Base-by-base conservation (phyloP, 2,888 invertebrate species). In the Idaea aversata region DNA sequence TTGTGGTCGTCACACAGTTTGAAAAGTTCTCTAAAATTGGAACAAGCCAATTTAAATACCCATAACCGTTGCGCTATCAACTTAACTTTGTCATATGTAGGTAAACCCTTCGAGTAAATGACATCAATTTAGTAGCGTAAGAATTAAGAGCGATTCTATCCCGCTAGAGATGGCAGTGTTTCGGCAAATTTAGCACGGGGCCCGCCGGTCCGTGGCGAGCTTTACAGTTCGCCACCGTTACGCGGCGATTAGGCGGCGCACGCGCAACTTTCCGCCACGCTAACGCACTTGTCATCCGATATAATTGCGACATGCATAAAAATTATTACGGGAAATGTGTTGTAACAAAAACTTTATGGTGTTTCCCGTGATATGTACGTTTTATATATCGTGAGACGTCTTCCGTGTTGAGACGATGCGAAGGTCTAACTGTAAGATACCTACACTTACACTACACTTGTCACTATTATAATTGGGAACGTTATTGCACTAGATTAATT, bases 161-260 rank as follows among this genome's bases (percentile, higher is more conserved):
- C 88, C 89, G 90, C 88, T 90, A 89, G 82, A 86, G 84, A 86
- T 84, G 84, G 83, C 82, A 81, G 84, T 90, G 91, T 92, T 93
- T 93, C 91, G 91, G 88, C 91, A 92, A 91, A 91, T 91, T 92
- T 91, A 91, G 92, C 91, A 91, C 91, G 89, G 86, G 84, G 85
- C 80, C 84, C 86, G 88, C 13, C 86, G 83, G 83, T 84, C 88
- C 90, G 90, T 90, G 85, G 89, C 89, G 87, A 76, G 86, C 88
- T 91, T 90, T 92, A 92, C 92, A 90, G 92, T 91, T 91, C 78
- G 86, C 91, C 87, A 90, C 92, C 91, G 93, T 91, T 91, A 93
- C 89, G 88, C 85, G 85, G 78, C 88, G 88, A 91, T 91, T 91
- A 92, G 84, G 82, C 78, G 76, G 87, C 85, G 89, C 88, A 84